Base-by-base conservation (phyloP, 2,113 vertebrate species). In the Actenoides lindsayi region DNA sequence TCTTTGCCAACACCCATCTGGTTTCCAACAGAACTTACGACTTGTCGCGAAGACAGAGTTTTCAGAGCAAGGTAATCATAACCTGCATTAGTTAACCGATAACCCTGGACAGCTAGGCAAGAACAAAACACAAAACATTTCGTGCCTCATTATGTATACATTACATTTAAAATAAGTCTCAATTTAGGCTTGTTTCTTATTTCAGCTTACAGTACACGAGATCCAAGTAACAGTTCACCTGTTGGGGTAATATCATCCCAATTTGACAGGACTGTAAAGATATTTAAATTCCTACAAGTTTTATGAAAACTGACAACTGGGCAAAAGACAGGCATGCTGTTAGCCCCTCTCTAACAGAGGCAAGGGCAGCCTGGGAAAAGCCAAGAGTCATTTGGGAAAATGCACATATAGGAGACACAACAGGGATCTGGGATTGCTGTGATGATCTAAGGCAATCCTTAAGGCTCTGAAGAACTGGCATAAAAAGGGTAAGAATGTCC, bases 1-100 rank as follows among this genome's bases (percentile, higher is more conserved):
- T 99, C 99, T 98, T 99, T 99, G 46, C 99, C 99, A 76, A 99
- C 99, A 82, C 99, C 99, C 98, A 99, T 99, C 95, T 99, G 99
- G 96, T 99, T 99, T 95, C 99, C 99, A 96, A 99, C 98, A 91
- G 99, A 99, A 89, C 87, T 89, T 69, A 99, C 53, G n/a, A 99
- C 98, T 90, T 99, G 98, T 88, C 99, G 98, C 35, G 99, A 98
- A 48, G 98, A 99, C 37, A 99, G 96, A 5, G 99, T 99, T 98
- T 99, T 99, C 91, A 99, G 97, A 87, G 99, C 99, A 79, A 99
- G 96, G 95, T 99, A 99, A 97, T 99, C 99, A 94, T 99, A 99
- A 33, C 99, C 99, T 70, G 98, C 98, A 3, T 99, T 98, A 97
- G 99, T 99, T 94, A 99, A 94, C 57, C 98, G 98, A 96, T 99